Evolutionary conservation across 2,113 vertebrate genomes (phyloP), one percentile per base, ranked within the genome.

Genomic region (Etheostoma cragini): DNA sequence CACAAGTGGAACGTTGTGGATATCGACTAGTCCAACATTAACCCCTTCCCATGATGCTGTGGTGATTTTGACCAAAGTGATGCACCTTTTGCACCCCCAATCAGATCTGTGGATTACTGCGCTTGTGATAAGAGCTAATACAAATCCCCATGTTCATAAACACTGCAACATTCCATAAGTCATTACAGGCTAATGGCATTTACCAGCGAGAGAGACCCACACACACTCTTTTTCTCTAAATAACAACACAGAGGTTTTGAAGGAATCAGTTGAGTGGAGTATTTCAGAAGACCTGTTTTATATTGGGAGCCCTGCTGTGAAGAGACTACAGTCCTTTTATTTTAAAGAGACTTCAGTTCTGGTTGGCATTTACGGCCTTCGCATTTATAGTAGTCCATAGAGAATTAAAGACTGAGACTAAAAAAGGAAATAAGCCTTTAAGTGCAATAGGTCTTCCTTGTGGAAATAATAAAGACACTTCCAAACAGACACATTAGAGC

Each of bases 101-200:
- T 91, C 87, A 86, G 80, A 88, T 89, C 54, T 71, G 76, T 82
- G 92, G 91, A 93, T 92, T 92, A 93, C 78, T 50, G 81, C 15
- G 78, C 81, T 69, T 33, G 76, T 81, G 89, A 89, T 93, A 89
- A 94, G 82, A 75, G 87, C 88, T 87, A 88, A 93, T 88, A 74
- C 86, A 88, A 90, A 91, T 91, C 86, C 87, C 81, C 86, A 90
- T 85, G 90, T 94, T 93, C 89, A 82, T 92, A 88, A 86, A 93
- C 87, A 91, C 76, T 78, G 86, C 81, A 74, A 84, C 87, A 77
- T 85, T 84, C 73, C 73, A 82, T 82, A 86, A 92, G 91, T 91
- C 86, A 93, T 92, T 90, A 92, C 54, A n/a, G 69, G 60, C 78
- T 91, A 90, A 89, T 90, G 87, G 81, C 80, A 84, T 92, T 92